These are phyloP conservation scores for Alcis repandata DNA, from an alignment of 2,888 invertebrate species.

Conservation along the genomic window DNA sequence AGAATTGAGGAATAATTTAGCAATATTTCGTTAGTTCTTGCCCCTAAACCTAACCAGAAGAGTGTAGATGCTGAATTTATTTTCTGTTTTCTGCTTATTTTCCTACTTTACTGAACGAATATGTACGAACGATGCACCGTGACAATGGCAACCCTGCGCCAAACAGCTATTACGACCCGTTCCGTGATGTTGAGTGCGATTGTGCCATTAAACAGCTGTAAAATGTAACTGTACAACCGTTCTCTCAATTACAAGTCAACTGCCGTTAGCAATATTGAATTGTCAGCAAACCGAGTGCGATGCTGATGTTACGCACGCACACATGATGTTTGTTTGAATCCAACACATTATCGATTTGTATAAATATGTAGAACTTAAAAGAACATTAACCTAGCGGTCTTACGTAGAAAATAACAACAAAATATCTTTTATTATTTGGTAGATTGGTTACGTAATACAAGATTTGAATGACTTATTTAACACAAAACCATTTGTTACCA, in stretches of 20 bases:
- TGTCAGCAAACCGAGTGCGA: conserved; percentile 46
- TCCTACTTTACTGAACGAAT: too few relatives aligned
- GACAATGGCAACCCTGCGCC: conserved; percentile 40
- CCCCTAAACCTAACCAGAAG: too few relatives aligned
- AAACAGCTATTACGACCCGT: conserved; percentile 48
- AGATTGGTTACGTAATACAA: neutral
- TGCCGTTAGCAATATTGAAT: conserved; percentile 53
- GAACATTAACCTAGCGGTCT: neutral
- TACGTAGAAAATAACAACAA: neutral
- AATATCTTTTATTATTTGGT: too few relatives aligned
- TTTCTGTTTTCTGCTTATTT: too few relatives aligned
- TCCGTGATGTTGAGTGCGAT: conserved; percentile 52
- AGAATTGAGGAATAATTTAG: too few relatives aligned
- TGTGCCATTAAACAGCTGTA: conserved; percentile 56
- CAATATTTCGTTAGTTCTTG: neutral
- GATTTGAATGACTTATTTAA: neutral
- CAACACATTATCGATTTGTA: too few relatives aligned
- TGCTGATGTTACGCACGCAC: too few relatives aligned
- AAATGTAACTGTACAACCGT: conserved; percentile 61
- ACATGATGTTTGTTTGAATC: too few relatives aligned
- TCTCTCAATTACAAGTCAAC: conserved; percentile 67
- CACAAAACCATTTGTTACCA: neutral
- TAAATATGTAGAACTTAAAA: neutral
- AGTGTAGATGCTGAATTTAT: neutral
- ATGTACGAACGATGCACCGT: neutral